Conservation (phyloP, 2,888 invertebrate species). For the Anodontia alba region DNA sequence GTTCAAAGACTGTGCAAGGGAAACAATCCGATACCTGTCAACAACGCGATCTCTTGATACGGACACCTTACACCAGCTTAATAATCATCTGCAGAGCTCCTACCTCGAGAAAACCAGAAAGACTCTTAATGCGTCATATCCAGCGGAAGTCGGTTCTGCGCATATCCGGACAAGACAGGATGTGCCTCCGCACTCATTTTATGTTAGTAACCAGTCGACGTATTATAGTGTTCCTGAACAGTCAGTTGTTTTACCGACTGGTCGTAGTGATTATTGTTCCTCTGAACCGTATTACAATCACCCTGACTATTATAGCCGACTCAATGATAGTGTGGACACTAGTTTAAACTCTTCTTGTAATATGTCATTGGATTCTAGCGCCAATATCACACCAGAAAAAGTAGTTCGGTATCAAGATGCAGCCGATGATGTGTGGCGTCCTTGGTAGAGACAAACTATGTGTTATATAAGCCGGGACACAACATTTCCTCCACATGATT, state of each 20-base stretch:
- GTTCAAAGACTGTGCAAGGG: conserved; percentile 32
- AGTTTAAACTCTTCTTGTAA: background rate
- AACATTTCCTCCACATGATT: no score
- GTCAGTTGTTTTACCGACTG: background rate
- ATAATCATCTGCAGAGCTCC: conserved; percentile 26
- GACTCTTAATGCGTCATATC: background rate
- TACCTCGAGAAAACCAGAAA: background rate
- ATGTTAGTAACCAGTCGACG: background rate
- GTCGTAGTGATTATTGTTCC: no score
- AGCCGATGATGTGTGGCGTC: no score
- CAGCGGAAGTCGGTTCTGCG: no score
- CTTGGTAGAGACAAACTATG: no score
- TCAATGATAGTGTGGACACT: no score
- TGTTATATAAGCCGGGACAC: no score
- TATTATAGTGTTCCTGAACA: background rate
- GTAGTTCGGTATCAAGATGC: no score
- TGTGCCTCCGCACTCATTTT: background rate
- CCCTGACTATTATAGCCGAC: background rate
- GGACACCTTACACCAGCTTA: conserved; percentile 7
- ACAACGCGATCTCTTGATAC: background rate
- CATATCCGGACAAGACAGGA: no score
- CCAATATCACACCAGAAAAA: no score
- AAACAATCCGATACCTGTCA: conserved; percentile 17
- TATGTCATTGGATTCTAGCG: background rate
- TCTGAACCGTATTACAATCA: no score